A percentile compares a stretch with the other conserved stretches of the same genome.
Evolutionary conservation across 1,140 invertebrate genomes (phyloP).

Genomic region (Diplogasteroides magnus): DNA sequence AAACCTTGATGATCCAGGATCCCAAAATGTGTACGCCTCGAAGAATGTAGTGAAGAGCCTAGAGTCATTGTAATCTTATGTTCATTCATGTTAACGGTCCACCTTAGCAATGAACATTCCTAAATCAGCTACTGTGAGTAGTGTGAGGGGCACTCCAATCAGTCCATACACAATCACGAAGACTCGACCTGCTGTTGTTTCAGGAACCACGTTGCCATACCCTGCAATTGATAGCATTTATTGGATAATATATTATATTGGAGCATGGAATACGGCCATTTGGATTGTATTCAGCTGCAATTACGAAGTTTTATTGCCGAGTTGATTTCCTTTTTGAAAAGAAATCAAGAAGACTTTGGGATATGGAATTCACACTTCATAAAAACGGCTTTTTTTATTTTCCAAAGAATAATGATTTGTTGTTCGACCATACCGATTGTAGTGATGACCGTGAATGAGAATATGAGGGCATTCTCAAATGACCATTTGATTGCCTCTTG

Average conservation of each 20-base stretch:
- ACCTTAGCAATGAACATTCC: slow-evolving; percentile 43
- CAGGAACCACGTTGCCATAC: slow-evolving; percentile 61
- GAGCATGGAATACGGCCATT: no score
- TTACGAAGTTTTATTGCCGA: no score
- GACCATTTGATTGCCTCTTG: slow-evolving; percentile 22
- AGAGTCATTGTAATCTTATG: slow-evolving; percentile 10
- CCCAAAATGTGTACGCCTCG: not conserved
- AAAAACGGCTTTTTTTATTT: no score
- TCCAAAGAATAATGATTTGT: no score
- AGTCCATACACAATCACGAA: slow-evolving; percentile 47
- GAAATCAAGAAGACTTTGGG: no score
- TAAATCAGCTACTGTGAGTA: slow-evolving; percentile 43
- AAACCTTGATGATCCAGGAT: not conserved
- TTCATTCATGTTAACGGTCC: slow-evolving; percentile 10
- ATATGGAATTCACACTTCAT: no score
- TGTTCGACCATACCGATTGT: slow-evolving; percentile 33
- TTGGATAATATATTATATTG: not conserved
- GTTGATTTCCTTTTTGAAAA: no score
- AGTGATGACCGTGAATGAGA: slow-evolving; percentile 35
- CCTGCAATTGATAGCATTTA: slow-evolving; percentile 50
- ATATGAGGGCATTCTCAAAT: slow-evolving; percentile 32
- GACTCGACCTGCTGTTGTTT: slow-evolving; percentile 52
- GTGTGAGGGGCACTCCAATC: slow-evolving; percentile 45
- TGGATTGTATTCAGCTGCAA: no score
- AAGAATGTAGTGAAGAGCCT: slow-evolving; percentile 7